These are phyloP conservation scores for Dicrostonyx torquatus DNA, from an alignment of 2,797 vertebrate genomes.

Conservation along the genomic window DNA sequence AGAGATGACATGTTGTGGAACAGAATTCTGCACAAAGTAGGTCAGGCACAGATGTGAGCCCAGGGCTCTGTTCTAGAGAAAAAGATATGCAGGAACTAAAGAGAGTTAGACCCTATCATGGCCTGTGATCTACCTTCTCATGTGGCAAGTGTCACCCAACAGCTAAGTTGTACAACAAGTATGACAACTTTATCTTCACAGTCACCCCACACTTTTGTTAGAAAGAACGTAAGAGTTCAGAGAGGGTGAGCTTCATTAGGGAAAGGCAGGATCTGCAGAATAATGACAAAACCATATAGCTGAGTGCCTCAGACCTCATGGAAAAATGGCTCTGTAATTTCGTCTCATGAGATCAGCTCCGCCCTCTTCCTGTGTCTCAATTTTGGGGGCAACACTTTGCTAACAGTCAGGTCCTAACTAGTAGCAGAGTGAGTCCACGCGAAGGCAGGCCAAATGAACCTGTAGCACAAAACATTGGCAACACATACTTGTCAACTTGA, in stretches of 20 bases:
- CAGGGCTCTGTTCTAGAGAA: not conserved
- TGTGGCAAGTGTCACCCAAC: rapidly evolving
- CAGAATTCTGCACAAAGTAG: not conserved
- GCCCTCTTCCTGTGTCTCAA: not conserved
- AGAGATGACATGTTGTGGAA: rapidly evolving
- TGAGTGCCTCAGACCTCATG: rapidly evolving
- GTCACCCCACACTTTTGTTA: not conserved
- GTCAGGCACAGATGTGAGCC: not conserved
- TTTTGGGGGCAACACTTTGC: rapidly evolving
- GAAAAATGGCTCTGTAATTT: rapidly evolving
- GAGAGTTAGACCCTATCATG: not conserved
- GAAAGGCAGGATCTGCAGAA: not conserved
- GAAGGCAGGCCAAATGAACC: not conserved
- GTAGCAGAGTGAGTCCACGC: rapidly evolving
- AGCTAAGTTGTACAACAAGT: rapidly evolving
- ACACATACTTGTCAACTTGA: not conserved
- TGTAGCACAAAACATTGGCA: rapidly evolving
- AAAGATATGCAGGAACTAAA: not conserved
- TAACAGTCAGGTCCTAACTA: not conserved
- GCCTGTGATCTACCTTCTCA: not conserved
- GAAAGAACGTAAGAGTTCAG: not conserved
- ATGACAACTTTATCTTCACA: rapidly evolving
- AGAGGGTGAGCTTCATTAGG: rapidly evolving
- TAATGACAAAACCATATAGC: rapidly evolving
- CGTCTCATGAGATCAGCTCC: not conserved